Base-by-base conservation (phyloP, 2,797 vertebrate species). In the Spinus pinus region DNA sequence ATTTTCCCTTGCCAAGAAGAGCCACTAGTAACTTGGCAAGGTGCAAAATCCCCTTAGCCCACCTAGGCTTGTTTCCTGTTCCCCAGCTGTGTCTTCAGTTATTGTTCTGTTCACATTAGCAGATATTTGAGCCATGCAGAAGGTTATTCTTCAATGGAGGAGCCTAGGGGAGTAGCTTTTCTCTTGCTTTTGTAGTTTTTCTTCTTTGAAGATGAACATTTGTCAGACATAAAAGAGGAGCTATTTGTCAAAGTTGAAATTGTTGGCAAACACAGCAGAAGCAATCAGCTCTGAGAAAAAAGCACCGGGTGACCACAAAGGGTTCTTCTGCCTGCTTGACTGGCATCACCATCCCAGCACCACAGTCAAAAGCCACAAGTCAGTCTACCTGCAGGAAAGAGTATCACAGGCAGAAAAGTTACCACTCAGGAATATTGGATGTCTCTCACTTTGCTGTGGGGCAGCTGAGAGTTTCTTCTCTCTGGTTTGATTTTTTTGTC, bases 171-270 rank as follows among this genome's bases (percentile, higher is more conserved):
- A 39, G 31, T 37, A 82, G 60, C 49, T 88, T 78, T 94, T 67
- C 67, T 85, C 39, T 82, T 78, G 64, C 65, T 92, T 94, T 94
- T 81, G 53, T 88, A 51, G 31, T 16, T 94, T 81, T 85, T 71
- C 54, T 77, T 80, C 72, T 86, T 33, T 82, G 75, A 87, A 90
- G 42, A 81, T 33, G 20, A 94, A 72, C 66, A 53, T 88, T 88
- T 81, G 66, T 66, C 75, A 71, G 49, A 81, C 39, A 37, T 39
- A 78, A 90, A 93, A 95, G 49, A 82, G 33, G 46, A 83, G 57
- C 18, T 83, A 20, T 81, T 85, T 77, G 81, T 86, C 51, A 72
- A 79, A 93, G n/a, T 57, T 61, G 33, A 42, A 70, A 65, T 21
- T 86, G 42, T 72, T 72, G 58, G 51, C 22, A 65, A 88, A 77